These are phyloP conservation scores for Sapajus apella DNA, from an alignment of 2,113 vertebrate genomes.

Conservation along the genomic window DNA sequence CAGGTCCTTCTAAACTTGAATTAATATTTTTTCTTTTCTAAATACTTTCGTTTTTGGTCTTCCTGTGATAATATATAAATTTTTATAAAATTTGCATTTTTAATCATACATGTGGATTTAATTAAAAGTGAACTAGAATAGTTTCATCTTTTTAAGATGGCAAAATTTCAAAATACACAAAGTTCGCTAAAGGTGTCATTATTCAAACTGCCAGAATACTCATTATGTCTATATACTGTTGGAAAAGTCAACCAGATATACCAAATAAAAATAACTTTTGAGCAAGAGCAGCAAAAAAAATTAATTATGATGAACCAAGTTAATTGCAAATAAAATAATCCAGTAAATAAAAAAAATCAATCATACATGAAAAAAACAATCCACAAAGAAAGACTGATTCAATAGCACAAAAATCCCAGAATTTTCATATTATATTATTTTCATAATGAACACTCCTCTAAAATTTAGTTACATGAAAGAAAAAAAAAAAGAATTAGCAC, in stretches of 20 bases:
- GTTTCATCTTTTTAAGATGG: neutral
- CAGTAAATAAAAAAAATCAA: neutral
- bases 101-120: neutral
- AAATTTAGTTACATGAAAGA: neutral
- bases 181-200: neutral
- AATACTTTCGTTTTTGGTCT: neutral
- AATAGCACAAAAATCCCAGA: neutral
- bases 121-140: neutral
- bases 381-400: neutral
- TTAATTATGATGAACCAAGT: neutral
- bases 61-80: neutral
- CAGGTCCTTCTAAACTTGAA: neutral
- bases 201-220: neutral
- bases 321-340: neutral
- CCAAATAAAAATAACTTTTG: neutral
- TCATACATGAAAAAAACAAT: neutral
- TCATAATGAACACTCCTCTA: neutral
- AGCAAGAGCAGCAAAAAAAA: neutral
- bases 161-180: neutral
- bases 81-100: neutral
- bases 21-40: neutral
- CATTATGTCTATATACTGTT: neutral
- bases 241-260: neutral
- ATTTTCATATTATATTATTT: neutral
- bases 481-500: neutral